Evolutionary conservation across 1,140 invertebrate species (phyloP), one percentile per base, ranked within the genome.

Genomic region (Drosophila willistoni): DNA sequence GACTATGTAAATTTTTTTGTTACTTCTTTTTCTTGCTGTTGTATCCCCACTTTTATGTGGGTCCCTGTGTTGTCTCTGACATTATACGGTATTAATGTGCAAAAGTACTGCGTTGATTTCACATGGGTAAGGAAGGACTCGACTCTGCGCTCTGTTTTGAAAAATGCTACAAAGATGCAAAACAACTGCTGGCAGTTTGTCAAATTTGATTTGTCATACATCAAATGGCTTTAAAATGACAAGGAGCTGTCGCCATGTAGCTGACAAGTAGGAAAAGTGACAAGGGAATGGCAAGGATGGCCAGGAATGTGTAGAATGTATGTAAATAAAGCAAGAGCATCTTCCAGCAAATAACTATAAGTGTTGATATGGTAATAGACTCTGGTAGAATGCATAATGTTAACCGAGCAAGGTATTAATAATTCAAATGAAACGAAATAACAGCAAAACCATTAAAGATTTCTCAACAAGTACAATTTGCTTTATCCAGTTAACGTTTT

Each of bases 171-270:
- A 82, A 87, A 87, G 73, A 87, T 87, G 83, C 83, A 87, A 87
- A 87, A 87, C 79, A 87, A 87, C 83, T 80, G 83, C 82, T 87
- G 83, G 83, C 83, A 87, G 83, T 87, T 87, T 87, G 83, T 87
- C 83, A 87, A 87, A 87, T 87, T 87, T 87, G 83, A 87, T 87
- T 87, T 87, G 83, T 87, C 83, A 87, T 87, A 87, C 83, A 87
- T 87, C 83, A 87, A 87, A 87, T 87, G 77, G 70, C 77, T 87
- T 87, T 80, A 86, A 86, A 86, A 79, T 86, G 83, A 82, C 83
- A 86, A 72, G 63, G 74, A 75, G 71, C 64, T 69, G 72, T 70
- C 72, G 44, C 71, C 61, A 73, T 74, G 65, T 44, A 44, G 60
- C 54, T 59, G 74, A 68, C 71, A 81, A 59, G 63, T 42, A 59